Evolutionary conservation across 2,888 invertebrate genomes (phyloP).

Genomic region (Pristionchus arcanus): DNA sequence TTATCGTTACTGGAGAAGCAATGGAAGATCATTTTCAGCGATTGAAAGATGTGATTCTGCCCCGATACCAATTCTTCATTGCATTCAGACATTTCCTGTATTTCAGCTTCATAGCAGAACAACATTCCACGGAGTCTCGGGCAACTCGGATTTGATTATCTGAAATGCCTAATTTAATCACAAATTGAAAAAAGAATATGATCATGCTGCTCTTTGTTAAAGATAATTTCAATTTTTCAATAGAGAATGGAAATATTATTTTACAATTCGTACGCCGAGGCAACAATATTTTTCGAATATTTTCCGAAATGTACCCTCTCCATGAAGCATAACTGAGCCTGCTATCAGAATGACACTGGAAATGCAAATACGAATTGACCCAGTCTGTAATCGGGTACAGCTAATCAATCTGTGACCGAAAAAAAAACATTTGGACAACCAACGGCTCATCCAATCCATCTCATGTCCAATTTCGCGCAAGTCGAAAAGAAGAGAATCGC

Average conservation of each 20-base stretch:
- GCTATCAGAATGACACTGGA: not conserved
- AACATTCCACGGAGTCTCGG: no score
- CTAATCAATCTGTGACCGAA: not conserved
- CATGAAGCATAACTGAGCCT: not conserved
- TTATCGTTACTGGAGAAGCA: not conserved
- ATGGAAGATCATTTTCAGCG: not conserved
- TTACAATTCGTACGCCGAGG: not conserved
- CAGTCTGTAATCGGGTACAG: not conserved
- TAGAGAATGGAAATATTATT: not conserved
- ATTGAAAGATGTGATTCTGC: no score
- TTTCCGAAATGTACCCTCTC: not conserved
- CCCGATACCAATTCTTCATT: no score
- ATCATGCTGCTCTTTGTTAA: no score
- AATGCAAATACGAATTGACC: not conserved
- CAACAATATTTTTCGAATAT: not conserved
- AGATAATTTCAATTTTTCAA: no score
- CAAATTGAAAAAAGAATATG: no score
- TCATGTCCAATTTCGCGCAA: constrained; percentile 37
- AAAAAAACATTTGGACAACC: not conserved
- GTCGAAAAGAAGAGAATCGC: constrained; percentile 30
- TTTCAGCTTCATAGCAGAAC: no score
- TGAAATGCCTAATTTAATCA: no score
- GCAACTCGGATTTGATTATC: no score
- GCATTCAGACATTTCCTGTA: no score
- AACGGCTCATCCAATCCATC: not conserved